These are phyloP conservation scores for Hippocampus kuda DNA, from an alignment of 2,797 vertebrate species.

Conservation along the genomic window DNA sequence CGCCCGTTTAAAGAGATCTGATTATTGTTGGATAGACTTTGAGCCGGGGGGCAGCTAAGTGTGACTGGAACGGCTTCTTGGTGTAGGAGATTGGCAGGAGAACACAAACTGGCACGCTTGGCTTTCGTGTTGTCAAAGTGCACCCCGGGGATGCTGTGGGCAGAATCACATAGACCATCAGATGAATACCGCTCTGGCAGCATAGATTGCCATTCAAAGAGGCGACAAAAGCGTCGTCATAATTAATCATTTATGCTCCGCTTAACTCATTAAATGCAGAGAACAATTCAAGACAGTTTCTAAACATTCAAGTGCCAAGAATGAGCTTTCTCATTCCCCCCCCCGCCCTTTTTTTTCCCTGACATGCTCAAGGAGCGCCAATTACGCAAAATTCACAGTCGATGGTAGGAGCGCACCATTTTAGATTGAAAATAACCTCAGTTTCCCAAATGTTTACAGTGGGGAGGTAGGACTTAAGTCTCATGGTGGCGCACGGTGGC, in stretches of 20 bases:
- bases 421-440: no score
- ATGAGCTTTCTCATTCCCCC: no score
- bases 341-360: no score
- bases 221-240: not conserved
- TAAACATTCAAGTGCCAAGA: no score
- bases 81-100: conserved; percentile 36
- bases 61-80: conserved; percentile 26
- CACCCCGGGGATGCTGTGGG: conserved; percentile 52
- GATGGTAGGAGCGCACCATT: no score
- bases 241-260: not conserved
- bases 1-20: conserved; percentile 67
- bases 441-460: no score
- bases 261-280: not conserved
- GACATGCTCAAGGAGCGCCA: no score
- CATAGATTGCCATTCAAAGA: not conserved
- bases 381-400: no score
- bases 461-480: no score
- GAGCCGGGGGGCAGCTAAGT: conserved; percentile 9
- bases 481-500: no score
- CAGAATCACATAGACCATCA: conserved; percentile 10
- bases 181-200: not conserved
- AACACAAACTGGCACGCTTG: conserved; percentile 34
- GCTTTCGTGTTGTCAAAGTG: conserved; percentile 27
- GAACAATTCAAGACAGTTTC: no score
- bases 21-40: conserved; percentile 49